These are phyloP conservation scores for Spilarctia lutea DNA, from an alignment of 2,888 invertebrate species.

Conservation along the genomic window DNA sequence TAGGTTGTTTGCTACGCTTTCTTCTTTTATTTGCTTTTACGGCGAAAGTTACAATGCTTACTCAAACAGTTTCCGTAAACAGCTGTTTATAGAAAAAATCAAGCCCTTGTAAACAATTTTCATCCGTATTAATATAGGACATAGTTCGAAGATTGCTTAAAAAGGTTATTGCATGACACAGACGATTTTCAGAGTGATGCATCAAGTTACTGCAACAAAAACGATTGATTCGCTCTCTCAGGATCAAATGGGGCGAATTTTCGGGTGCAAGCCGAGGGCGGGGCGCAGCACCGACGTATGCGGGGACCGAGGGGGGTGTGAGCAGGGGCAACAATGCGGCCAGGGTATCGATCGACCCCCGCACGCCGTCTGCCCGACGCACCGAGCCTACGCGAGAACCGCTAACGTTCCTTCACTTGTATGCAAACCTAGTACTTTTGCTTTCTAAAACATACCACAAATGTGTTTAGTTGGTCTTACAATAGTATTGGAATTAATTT, in stretches of 20 bases:
- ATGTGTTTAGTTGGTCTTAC: slow-evolving; percentile 50
- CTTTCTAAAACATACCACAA: slow-evolving; percentile 68
- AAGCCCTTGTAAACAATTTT: slow-evolving; percentile 27
- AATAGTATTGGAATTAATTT: slow-evolving; percentile 45
- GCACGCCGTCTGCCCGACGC: slow-evolving; percentile 73
- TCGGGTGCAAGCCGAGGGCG: slow-evolving; percentile 73
- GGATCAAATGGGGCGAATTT: slow-evolving; percentile 84
- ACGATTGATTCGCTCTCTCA: slow-evolving; percentile 80
- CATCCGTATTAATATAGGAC: slow-evolving; percentile 27
- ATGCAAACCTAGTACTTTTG: slow-evolving; percentile 81
- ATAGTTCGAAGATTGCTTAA: slow-evolving; percentile 34
- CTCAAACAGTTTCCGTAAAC: slow-evolving; percentile 45
- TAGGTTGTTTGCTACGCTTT: slow-evolving; percentile 49
- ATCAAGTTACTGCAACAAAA: slow-evolving; percentile 81
- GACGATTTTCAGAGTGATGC: slow-evolving; percentile 61
- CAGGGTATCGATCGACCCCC: slow-evolving; percentile 82
- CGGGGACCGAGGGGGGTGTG: slow-evolving; percentile 53
- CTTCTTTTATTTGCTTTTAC: slow-evolving; percentile 49
- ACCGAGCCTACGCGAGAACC: slow-evolving; percentile 69
- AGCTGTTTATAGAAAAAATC: slow-evolving; percentile 49
- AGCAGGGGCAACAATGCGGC: slow-evolving; percentile 83
- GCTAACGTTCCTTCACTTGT: slow-evolving; percentile 64
- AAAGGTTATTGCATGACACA: slow-evolving; percentile 32
- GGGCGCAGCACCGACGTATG: slow-evolving; percentile 59
- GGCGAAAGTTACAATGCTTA: slow-evolving; percentile 47